Conservation (phyloP, 2,797 vertebrate genomes). For the Phataginus tetradactyla region DNA sequence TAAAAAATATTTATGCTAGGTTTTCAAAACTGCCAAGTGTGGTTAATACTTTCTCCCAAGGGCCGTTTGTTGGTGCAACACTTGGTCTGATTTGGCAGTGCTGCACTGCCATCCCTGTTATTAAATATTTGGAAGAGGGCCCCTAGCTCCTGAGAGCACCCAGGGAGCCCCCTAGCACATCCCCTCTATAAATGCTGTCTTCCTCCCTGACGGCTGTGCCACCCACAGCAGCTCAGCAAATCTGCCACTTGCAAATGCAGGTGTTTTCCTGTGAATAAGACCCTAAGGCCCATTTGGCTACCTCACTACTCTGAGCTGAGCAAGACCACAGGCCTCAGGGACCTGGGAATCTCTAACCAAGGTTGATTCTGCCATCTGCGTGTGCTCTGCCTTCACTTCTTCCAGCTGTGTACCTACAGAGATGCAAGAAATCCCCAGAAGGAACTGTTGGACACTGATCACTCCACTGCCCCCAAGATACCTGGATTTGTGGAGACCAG, state of each 20-base stretch:
- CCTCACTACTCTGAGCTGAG: not conserved
- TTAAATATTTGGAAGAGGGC: not conserved
- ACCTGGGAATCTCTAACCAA: not conserved
- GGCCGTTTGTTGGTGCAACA: not conserved
- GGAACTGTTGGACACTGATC: not conserved
- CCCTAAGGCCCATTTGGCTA: too few species aligned
- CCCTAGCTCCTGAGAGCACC: not conserved
- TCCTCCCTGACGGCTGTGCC: not conserved
- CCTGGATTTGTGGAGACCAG: not conserved
- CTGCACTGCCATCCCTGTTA: not conserved
- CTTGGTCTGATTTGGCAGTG: not conserved
- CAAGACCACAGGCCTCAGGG: not conserved
- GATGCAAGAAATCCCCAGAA: not conserved
- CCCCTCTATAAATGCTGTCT: not conserved
- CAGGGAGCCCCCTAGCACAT: not conserved
- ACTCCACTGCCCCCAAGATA: not conserved
- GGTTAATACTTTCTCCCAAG: not conserved
- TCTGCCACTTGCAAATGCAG: not conserved
- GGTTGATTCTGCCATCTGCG: not conserved
- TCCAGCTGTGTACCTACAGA: rapidly evolving
- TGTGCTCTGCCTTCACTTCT: not conserved
- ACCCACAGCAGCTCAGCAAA: not conserved
- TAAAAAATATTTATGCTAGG: not conserved
- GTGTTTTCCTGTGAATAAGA: not conserved
- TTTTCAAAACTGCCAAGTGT: conserved; percentile 16